These are phyloP conservation scores for Notothenia rossii DNA, from an alignment of 2,113 vertebrate genomes.

Conservation along the genomic window DNA sequence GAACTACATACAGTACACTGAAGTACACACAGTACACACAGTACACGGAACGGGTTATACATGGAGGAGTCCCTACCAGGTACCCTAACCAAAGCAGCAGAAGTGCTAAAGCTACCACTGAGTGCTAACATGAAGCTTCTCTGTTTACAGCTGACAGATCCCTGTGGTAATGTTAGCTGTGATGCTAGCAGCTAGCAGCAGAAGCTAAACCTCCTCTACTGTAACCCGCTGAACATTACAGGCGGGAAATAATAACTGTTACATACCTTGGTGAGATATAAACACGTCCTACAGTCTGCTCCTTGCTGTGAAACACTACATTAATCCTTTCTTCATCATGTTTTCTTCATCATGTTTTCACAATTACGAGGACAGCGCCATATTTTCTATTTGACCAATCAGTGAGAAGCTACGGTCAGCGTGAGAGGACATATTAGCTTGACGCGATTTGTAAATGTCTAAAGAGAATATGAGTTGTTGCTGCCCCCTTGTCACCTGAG, in stretches of 20 bases:
- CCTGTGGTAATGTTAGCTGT: neutral
- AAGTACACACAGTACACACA: too few species aligned
- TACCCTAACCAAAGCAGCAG: too few species aligned
- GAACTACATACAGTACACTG: too few species aligned
- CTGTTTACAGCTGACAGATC: neutral
- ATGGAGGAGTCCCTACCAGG: too few species aligned
- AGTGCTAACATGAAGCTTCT: too few species aligned
- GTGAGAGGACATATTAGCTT: conserved; percentile 28
- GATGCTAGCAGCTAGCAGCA: conserved; percentile 45
- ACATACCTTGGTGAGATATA: fast-evolving
- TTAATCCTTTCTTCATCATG: neutral
- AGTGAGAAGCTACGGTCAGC: conserved; percentile 52
- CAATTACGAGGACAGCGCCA: conserved; percentile 57
- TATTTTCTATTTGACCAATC: conserved; percentile 70
- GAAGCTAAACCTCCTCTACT: neutral
- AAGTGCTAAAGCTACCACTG: neutral
- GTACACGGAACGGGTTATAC: too few species aligned
- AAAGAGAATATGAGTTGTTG: too few species aligned
- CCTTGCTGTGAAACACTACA: fast-evolving
- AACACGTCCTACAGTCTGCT: neutral
- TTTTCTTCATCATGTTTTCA: conserved; percentile 26
- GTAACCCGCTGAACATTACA: neutral
- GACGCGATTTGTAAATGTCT: conserved; percentile 28
- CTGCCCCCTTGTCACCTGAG: too few species aligned
- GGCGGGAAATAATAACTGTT: neutral